These are phyloP conservation scores for Gambusia holbrooki DNA, from an alignment of 2,113 vertebrate genomes.

Conservation along the genomic window DNA sequence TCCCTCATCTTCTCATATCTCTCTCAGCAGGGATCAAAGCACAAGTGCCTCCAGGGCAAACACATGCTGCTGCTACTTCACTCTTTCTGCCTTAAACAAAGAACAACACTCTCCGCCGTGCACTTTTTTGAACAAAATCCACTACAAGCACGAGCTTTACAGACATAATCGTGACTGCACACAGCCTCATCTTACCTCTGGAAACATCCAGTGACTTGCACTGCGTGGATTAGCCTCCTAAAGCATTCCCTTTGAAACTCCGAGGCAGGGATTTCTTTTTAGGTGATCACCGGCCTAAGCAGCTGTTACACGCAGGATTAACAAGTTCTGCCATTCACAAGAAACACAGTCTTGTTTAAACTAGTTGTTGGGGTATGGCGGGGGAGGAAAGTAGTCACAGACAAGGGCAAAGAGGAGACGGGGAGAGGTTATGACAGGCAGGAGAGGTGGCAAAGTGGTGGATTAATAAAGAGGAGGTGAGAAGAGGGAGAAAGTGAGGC, in stretches of 20 bases:
- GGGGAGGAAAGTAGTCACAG: slow-evolving; percentile 37
- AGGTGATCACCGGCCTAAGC: slow-evolving; percentile 69
- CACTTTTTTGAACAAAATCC: slow-evolving; percentile 26
- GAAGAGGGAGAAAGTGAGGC: slow-evolving; percentile 24
- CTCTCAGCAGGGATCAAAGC: slow-evolving; percentile 27
- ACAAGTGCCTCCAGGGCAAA: slow-evolving; percentile 45
- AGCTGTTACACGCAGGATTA: slow-evolving; percentile 74
- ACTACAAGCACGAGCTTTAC: slow-evolving; percentile 12
- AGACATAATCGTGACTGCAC: slow-evolving; percentile 39
- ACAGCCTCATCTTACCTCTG: slow-evolving; percentile 53
- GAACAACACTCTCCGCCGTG: slow-evolving; percentile 14
- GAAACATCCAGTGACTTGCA: slow-evolving; percentile 64
- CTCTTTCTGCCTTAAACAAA: slow-evolving; percentile 15
- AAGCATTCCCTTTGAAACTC: slow-evolving; percentile 65
- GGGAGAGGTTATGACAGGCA: slow-evolving; percentile 36
- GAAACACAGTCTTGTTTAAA: slow-evolving; percentile 58
- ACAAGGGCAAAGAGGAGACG: slow-evolving; percentile 16
- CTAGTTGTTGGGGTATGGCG: slow-evolving; percentile 22
- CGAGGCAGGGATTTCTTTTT: slow-evolving; percentile 64
- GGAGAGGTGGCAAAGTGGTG: slow-evolving; percentile 23
- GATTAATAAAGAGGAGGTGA: slow-evolving; percentile 22
- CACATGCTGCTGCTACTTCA: slow-evolving; percentile 39
- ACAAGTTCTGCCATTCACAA: slow-evolving; percentile 66
- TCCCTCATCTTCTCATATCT: slow-evolving; percentile 42
- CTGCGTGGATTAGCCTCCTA: slow-evolving; percentile 61